Conservation (phyloP, 2,113 vertebrate species). For the Poeciliopsis turrubarensis region DNA sequence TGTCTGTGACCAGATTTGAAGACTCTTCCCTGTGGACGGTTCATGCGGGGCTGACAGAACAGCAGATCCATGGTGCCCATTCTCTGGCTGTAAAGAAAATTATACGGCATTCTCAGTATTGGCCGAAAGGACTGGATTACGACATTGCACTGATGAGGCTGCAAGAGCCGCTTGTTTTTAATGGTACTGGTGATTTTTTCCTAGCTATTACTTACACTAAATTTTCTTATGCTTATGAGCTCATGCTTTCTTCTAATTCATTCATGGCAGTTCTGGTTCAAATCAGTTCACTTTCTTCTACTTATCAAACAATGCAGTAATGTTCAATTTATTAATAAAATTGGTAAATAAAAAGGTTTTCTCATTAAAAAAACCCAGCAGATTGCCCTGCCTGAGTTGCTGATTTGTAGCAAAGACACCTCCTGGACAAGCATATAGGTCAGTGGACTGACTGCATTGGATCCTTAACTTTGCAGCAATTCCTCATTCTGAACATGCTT, state of each 20-base stretch:
- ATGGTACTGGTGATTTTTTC: constrained; percentile 51
- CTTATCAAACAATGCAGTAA: too few species aligned
- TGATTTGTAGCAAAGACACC: too few species aligned
- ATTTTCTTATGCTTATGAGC: background rate
- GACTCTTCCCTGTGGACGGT: constrained; percentile 70
- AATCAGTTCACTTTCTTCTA: too few species aligned
- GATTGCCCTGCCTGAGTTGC: too few species aligned
- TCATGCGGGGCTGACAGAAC: constrained; percentile 73
- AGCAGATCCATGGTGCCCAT: constrained; percentile 56
- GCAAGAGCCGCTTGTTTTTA: constrained; percentile 63
- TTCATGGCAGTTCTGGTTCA: too few species aligned
- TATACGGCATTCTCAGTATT: constrained; percentile 71
- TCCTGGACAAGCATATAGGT: too few species aligned
- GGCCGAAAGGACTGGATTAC: constrained; percentile 69
- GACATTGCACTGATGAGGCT: constrained; percentile 81
- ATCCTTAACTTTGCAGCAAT: too few species aligned
- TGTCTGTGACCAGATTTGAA: constrained; percentile 59
- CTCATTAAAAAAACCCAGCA: too few species aligned
- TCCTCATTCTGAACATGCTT: too few species aligned
- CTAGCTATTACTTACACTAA: background rate
- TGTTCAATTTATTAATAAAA: too few species aligned
- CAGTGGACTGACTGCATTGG: too few species aligned
- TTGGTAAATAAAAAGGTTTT: too few species aligned
- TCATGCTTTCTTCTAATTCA: background rate
- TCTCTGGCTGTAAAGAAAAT: constrained; percentile 75